These are phyloP conservation scores for Sturmia bella DNA, from an alignment of 2,888 invertebrate species.

Conservation along the genomic window DNA sequence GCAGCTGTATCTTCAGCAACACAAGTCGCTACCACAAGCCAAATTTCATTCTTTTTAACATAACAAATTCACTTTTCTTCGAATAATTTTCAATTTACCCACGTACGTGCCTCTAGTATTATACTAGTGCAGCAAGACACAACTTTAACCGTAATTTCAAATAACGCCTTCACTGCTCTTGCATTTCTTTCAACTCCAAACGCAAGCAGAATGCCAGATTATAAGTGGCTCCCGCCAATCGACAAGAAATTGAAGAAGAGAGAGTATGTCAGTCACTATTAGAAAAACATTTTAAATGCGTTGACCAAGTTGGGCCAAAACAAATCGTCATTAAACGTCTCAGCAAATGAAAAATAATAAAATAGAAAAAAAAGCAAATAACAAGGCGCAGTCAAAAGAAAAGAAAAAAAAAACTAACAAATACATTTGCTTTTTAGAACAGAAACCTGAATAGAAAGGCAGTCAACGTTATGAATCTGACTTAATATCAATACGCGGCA, in stretches of 20 bases:
- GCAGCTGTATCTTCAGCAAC: no score
- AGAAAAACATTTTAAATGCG: conserved; percentile 46
- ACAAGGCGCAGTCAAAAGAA: conserved; percentile 47
- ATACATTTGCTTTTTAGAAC: conserved; percentile 36
- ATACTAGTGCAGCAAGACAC: conserved; percentile 35
- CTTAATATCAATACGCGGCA: conserved; percentile 46
- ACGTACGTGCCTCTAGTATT: neutral
- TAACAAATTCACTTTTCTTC: neutral
- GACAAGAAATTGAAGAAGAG: conserved; percentile 38
- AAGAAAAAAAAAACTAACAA: neutral
- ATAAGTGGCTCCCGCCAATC: conserved; percentile 39
- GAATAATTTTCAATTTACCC: conserved; percentile 19
- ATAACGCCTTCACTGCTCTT: conserved; percentile 58
- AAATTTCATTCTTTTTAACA: no score
- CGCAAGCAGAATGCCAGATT: conserved; percentile 32
- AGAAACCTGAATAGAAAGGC: neutral
- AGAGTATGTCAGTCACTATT: conserved; percentile 51
- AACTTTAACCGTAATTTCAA: conserved; percentile 58
- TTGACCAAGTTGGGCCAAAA: conserved; percentile 56
- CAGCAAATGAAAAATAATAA: conserved; percentile 18
- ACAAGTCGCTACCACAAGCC: no score
- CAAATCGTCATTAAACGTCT: conserved; percentile 35
- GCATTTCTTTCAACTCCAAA: conserved; percentile 1
- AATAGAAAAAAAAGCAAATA: conserved; percentile 20
- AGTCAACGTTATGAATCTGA: conserved; percentile 54